These are phyloP conservation scores for Monomorium pharaonis DNA, from an alignment of 1,140 invertebrate genomes.

Conservation along the genomic window DNA sequence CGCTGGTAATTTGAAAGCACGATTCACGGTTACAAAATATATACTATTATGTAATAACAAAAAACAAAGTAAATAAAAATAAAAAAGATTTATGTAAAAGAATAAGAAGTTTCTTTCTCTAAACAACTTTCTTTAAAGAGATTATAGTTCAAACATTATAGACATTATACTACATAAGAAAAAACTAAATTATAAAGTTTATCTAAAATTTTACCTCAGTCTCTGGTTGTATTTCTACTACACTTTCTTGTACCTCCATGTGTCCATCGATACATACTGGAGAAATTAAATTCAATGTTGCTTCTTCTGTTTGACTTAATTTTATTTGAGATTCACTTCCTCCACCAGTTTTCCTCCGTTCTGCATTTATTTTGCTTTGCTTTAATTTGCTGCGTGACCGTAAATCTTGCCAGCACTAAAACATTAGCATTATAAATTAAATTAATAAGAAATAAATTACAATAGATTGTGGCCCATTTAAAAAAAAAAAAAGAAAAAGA, in stretches of 20 bases:
- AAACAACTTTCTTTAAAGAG: too few relatives aligned
- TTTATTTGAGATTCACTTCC: neutral
- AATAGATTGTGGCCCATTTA: too few relatives aligned
- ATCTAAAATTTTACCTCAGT: neutral
- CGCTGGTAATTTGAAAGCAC: too few relatives aligned
- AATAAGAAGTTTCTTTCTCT: too few relatives aligned
- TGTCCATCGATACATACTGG: neutral
- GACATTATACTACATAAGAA: neutral
- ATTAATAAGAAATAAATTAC: slow-evolving; percentile 1
- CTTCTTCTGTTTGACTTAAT: neutral
- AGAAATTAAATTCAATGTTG: slow-evolving; percentile 1
- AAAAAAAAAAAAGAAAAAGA: too few relatives aligned
- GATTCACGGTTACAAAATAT: too few relatives aligned
- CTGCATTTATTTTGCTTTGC: slow-evolving; percentile 14
- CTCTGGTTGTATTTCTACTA: neutral
- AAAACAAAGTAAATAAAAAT: too few relatives aligned
- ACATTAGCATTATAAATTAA: neutral
- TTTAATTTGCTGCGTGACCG: neutral
- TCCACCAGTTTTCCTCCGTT: too few relatives aligned
- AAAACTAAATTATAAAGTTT: neutral
- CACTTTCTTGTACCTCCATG: neutral
- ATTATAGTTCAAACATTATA: too few relatives aligned
- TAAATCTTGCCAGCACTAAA: slow-evolving; percentile 5
- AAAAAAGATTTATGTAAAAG: too few relatives aligned
- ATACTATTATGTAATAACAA: too few relatives aligned